Base-by-base conservation (phyloP, 2,888 invertebrate genomes). In the Eutolmus rufibarbis region DNA sequence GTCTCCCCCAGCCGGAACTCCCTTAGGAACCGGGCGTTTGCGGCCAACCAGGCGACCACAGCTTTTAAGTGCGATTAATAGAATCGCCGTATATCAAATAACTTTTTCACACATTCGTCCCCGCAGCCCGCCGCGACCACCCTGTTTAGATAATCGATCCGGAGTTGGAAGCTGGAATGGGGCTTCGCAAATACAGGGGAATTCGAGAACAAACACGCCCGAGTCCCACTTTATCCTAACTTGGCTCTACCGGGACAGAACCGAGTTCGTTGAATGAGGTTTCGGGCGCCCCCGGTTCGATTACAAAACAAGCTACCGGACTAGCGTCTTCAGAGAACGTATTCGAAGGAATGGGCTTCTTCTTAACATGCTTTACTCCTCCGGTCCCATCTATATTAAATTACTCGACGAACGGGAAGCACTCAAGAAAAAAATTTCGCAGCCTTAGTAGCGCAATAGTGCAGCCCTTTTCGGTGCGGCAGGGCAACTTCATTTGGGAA, bases 21-120 rank as follows among this genome's bases (percentile, higher is more conserved):
- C 46, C 19, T 46, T 88, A 82, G 57, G 74, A 19, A 28, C 19
- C 40, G 37, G 40, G 37, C 74, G 5, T 43, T 46, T 85, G 51
- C 16, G 57, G 82, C 8, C n/a, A 57, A 57, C 34, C n/a, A 31
- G 28, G 51, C 56, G 31, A 56, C 84, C 46, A 85, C 28, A 74
- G 74, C 46, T 74, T 56, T 76, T 86, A 86, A 86, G 77, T 77
- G 86, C 86, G 77, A 86, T 86, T 86, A 86, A 86, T 51, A 77
- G 37, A 86, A 86, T 86, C 57, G 76, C 77, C 56, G 46, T 56
- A 34, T 77, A 86, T 86, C 77, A 77, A 77, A 56, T 86, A 86
- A 51, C 82, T 66, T 81, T n/a, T 81, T 82, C 37, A 23, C 57
- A 66, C 82, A 57, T 82, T 57, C 34, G 19, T 19, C 40, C 23